Percentiles rank a stretch among this genome's conserved stretches.
Evolutionary conservation across 2,888 invertebrate species (phyloP).

Genomic region (Andrena dorsata): DNA sequence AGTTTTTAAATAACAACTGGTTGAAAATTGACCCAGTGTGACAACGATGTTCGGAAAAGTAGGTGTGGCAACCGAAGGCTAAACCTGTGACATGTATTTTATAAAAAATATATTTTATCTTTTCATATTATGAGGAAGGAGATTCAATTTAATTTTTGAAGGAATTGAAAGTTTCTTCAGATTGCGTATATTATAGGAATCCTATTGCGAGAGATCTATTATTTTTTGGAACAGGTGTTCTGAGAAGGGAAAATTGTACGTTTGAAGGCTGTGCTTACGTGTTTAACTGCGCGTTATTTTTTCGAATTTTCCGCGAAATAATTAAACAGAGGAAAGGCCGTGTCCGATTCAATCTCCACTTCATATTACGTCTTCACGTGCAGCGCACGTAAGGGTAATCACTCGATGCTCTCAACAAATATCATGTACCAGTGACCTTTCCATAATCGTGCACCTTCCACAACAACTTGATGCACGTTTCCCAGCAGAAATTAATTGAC

Average conservation of each 20-base stretch:
- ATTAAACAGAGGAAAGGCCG: conserved; percentile 25
- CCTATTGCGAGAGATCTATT: neutral
- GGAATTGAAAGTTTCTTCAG: too few relatives aligned
- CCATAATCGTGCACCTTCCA: conserved; percentile 48
- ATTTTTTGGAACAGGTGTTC: neutral
- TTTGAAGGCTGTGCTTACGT: neutral
- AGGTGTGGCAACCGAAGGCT: too few relatives aligned
- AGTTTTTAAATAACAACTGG: too few relatives aligned
- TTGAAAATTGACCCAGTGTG: too few relatives aligned
- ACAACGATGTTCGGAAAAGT: too few relatives aligned
- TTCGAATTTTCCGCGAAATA: neutral
- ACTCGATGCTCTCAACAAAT: conserved; percentile 55
- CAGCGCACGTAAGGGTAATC: conserved; percentile 34
- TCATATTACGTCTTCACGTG: conserved; percentile 33
- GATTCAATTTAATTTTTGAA: too few relatives aligned
- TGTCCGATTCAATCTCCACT: conserved; percentile 38
- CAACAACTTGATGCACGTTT: conserved; percentile 29
- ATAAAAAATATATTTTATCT: too few relatives aligned
- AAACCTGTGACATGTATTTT: too few relatives aligned
- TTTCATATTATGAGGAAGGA: too few relatives aligned
- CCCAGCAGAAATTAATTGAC: conserved; percentile 45
- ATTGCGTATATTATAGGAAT: neutral
- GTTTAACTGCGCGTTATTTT: neutral
- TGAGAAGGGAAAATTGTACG: neutral
- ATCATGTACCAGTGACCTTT: conserved; percentile 59